Evolutionary conservation across 2,888 invertebrate genomes (phyloP).

Genomic region (Disparrhopalites patrizii): DNA sequence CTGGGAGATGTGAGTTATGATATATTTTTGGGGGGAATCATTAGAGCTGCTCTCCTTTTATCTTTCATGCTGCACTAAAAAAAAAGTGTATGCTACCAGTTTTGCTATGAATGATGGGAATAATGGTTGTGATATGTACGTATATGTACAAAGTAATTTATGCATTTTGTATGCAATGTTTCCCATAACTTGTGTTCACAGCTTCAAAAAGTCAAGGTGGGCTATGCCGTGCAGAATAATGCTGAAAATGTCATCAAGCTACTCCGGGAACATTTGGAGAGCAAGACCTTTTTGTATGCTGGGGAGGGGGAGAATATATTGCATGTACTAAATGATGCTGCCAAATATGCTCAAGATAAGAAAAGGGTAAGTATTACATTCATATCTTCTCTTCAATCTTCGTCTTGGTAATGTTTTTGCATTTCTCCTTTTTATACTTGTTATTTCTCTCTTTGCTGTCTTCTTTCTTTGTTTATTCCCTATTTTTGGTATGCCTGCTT

Average conservation of each 20-base stretch:
- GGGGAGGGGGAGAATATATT: slow-evolving; percentile 45
- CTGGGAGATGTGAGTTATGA: too few relatives aligned
- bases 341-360: slow-evolving; percentile 29
- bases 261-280: slow-evolving; percentile 29
- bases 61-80: too few relatives aligned
- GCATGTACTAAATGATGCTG: slow-evolving; percentile 36
- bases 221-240: slow-evolving; percentile 38
- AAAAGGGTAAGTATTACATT: slow-evolving; percentile 34
- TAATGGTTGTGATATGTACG: background rate
- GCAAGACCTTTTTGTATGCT: slow-evolving; percentile 33
- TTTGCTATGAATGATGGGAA: background rate
- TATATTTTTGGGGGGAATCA: too few relatives aligned
- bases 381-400: background rate
- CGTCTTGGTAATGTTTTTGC: background rate
- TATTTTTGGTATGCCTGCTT: too few relatives aligned
- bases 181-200: slow-evolving; percentile 7
- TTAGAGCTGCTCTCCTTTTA: too few relatives aligned
- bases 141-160: too few relatives aligned
- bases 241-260: slow-evolving; percentile 29
- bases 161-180: background rate
- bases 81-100: too few relatives aligned
- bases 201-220: slow-evolving; percentile 43
- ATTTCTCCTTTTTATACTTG: background rate
- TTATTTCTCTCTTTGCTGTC: too few relatives aligned
- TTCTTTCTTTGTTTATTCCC: too few relatives aligned